Base-by-base conservation (phyloP, 2,888 invertebrate genomes). In the Tipula vernalis region DNA sequence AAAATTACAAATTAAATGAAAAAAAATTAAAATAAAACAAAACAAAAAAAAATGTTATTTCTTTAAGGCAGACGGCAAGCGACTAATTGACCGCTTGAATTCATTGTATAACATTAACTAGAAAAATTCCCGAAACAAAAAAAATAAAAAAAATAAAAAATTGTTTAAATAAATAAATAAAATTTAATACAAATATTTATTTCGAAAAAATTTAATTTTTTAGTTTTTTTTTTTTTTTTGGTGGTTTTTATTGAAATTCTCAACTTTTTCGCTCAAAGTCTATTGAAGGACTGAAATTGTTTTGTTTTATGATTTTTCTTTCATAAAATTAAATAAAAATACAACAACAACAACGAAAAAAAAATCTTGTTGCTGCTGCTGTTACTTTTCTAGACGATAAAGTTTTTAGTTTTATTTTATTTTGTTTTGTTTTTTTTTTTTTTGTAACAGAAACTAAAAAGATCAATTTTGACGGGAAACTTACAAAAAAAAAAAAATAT, bases 11-110 rank as follows among this genome's bases (percentile, higher is more conserved):
- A 71, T 10, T 28, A 71, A 71, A 71, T 71, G 8, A 28, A 71
- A 71, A 71, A 71, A 71, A 71, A 71, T 71, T 28, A 28, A 71
- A 71, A 10, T 15, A 51, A 51, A 71, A 57, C 12, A 57, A 28
- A 28, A 57, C 51, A 15, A 15, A 71, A 71, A 71, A 28, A 71
- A 71, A 71, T 71, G 71, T 71, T 28, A 71, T 71, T 71, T 71
- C 71, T 71, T 71, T 28, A 71, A 89, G 88, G 89, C 89, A 89
- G 90, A 91, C 89, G 89, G 90, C 90, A 89, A 90, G 89, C 89
- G 89, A 89, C 88, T 90, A 91, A 91, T 91, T 91, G 90, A 91
- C 89, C 90, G 89, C 88, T 71, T 71, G 28, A 28, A 71, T 71
- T 71, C 71, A 71, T 71, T 12, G 71, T 10, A 28, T 71, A 71